These are phyloP conservation scores for Cynodonichthys magdalenae DNA, from an alignment of 2,797 vertebrate species.

Conservation along the genomic window DNA sequence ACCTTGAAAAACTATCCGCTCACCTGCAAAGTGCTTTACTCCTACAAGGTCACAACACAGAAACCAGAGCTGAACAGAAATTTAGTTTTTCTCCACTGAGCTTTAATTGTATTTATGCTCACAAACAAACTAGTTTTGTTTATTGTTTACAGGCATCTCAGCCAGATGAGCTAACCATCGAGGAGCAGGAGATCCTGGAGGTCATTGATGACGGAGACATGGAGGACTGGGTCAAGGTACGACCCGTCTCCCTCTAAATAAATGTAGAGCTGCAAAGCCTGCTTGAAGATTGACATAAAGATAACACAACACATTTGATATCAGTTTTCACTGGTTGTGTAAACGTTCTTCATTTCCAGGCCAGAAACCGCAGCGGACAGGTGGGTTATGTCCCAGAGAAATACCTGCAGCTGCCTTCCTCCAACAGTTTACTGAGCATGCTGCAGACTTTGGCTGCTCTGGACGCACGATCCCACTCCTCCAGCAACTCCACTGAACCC, in stretches of 20 bases:
- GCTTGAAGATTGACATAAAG: too few relatives aligned
- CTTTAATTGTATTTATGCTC: too few relatives aligned
- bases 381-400: constrained; percentile 97
- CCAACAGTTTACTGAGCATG: constrained; percentile 94
- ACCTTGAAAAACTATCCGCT: constrained; percentile 94
- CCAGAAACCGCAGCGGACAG: constrained; percentile 90
- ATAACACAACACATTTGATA: too few relatives aligned
- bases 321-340: not conserved
- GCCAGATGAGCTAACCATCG: constrained; percentile 95
- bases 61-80: not conserved
- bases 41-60: constrained; percentile 86
- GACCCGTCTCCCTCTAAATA: too few relatives aligned
- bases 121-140: not conserved
- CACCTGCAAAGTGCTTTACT: constrained; percentile 97
- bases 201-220: constrained; percentile 98
- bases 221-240: constrained; percentile 99
- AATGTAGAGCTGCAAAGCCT: too few relatives aligned
- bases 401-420: constrained; percentile 93
- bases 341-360: constrained; percentile 72
- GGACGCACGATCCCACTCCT: constrained; percentile 93
- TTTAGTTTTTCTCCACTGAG: too few relatives aligned
- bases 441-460: constrained; percentile 90
- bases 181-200: constrained; percentile 94
- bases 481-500: constrained; percentile 89
- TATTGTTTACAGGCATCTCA: constrained; percentile 86